Evolutionary conservation across 2,888 invertebrate genomes (phyloP).

Genomic region (Candidula unifasciata): DNA sequence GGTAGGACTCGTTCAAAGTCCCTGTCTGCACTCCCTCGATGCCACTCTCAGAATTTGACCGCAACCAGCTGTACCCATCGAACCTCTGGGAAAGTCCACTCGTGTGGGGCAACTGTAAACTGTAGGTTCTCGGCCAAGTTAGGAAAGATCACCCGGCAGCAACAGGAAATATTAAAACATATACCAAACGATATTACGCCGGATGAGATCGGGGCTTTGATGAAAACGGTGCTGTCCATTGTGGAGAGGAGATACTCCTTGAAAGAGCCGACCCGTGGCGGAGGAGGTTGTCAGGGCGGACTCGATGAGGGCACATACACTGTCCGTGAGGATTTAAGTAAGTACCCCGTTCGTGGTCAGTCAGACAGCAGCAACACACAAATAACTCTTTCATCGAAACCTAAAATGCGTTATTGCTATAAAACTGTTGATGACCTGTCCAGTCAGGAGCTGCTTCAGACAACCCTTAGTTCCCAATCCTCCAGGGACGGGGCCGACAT

Average conservation of each 20-base stretch:
- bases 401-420: constrained; percentile 4
- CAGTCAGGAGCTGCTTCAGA: neutral
- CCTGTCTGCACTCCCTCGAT: neutral
- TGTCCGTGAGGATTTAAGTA: neutral
- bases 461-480: neutral
- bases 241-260: neutral
- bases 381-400: neutral
- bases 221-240: constrained; percentile 1
- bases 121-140: neutral
- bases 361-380: neutral
- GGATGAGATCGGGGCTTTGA: neutral
- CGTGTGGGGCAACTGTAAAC: neutral
- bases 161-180: neutral
- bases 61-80: too few species aligned
- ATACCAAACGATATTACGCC: constrained; percentile 11
- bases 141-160: neutral
- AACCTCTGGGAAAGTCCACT: neutral
- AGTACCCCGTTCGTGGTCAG: neutral
- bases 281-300: neutral
- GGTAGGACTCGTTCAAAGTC: constrained; percentile 6
- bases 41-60: neutral
- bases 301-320: neutral
- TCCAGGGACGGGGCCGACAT: neutral
- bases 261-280: neutral
- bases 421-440: neutral